Evolutionary conservation across 1,140 invertebrate species (phyloP), one percentile per base, ranked within the genome.

Genomic region (Drosophila pruinosa): DNA sequence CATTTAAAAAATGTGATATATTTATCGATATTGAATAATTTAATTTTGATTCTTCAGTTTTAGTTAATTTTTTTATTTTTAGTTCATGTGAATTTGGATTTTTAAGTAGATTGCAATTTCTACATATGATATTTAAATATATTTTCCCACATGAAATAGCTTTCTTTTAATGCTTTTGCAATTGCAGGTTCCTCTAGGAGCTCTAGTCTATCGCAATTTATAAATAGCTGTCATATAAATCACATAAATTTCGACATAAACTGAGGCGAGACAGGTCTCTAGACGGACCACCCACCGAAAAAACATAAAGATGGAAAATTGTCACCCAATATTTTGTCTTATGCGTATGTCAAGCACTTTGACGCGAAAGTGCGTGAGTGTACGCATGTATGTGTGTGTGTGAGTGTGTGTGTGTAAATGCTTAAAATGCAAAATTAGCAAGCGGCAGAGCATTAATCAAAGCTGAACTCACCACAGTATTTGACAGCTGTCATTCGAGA

Each of bases 401-500:
- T 28, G 19, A 17, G 22, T 22, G 28, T 56, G 31, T 56, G 41
- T 71, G 24, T 36, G 52, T 71, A 28, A 50, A 38, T 57, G 41
- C 31, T 62, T 70, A 54, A 73, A 83, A 76, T 85, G 81, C 81
- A 80, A 85, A 75, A 82, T 68, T 64, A 57, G 38, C 68, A 68
- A 39, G 53, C 43, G 74, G 15, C 39, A 67, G 56, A 7, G 71
- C 82, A 86, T 86, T 86, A 88, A 86, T 86, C 82, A 86, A 78
- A 72, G 53, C 52, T 56, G 22, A 64, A 69, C 54, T 56, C 50
- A 77, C 57, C 57, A 57, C 75, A 71, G 58, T 34, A 57, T 86
- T 81, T 88, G 81, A 86, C 81, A 88, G 82, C 81, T 86, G 81
- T 86, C 81, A 81, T 72, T 81, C 34, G 62, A 69, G 62, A 63